Percentiles rank a stretch among this genome's conserved stretches.
Conservation (phyloP, 2,113 vertebrate species). For the Nymphicus hollandicus region DNA sequence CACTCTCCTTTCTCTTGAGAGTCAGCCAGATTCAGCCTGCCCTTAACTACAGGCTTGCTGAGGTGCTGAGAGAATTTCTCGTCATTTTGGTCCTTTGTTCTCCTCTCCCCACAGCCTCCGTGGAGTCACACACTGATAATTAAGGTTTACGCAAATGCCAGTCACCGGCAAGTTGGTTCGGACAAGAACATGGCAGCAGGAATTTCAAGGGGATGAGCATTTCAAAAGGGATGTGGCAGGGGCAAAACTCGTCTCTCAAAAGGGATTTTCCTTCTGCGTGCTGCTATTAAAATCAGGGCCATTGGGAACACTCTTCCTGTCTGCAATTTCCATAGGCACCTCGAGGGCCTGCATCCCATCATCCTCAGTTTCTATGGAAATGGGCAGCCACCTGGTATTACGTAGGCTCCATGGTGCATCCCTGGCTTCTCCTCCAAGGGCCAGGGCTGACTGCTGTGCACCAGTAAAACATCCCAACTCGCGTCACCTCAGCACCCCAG, state of each 20-base stretch:
- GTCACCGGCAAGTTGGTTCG: not conserved
- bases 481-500: not conserved
- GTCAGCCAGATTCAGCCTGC: not conserved
- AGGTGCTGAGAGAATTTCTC: not conserved
- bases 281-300: not conserved
- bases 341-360: not conserved
- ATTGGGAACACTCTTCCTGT: fast-evolving
- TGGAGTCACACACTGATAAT: not conserved
- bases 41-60: not conserved
- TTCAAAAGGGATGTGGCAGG: fast-evolving
- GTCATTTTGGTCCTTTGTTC: slow-evolving; percentile 15
- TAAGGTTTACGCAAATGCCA: slow-evolving; percentile 6
- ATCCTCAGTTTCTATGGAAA: not conserved
- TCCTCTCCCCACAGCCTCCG: not conserved
- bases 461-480: fast-evolving
- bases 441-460: fast-evolving
- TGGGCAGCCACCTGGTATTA: not conserved
- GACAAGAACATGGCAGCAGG: not conserved
- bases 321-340: not conserved
- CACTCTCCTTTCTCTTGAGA: not conserved
- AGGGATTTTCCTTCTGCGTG: not conserved
- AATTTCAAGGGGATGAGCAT: not conserved
- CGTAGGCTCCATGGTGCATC: fast-evolving
- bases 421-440: fast-evolving
- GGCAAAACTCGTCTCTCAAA: not conserved